phyloP scores from a whole-genome alignment of 2,888 invertebrate genomes.

The Parochlus steinenii region DNA sequence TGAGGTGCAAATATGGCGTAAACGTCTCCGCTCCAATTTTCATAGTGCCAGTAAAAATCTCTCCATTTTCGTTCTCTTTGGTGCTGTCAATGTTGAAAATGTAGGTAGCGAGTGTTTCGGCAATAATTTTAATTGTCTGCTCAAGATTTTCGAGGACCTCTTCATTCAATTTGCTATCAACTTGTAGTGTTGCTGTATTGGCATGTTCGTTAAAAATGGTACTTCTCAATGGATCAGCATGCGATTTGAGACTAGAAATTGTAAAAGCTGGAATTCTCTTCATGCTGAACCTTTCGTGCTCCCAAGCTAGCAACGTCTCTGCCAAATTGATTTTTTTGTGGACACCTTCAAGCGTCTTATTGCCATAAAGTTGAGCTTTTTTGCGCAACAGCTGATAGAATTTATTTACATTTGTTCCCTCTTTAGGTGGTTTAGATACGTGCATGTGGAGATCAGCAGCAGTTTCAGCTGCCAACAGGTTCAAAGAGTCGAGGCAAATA shows the following conservation, averaged over 20 bases:
- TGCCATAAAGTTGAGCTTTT: constrained; percentile 33
- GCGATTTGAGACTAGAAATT: constrained; percentile 50
- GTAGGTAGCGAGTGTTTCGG: constrained; percentile 69
- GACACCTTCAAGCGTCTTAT: constrained; percentile 43
- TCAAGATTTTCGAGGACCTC: constrained; percentile 16
- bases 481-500: constrained; percentile 74
- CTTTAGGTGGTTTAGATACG: constrained; percentile 88
- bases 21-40: constrained; percentile 63
- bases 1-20: constrained; percentile 56
- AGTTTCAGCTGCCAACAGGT: constrained; percentile 40
- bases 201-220: constrained; percentile 24
- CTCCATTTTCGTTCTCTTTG: constrained; percentile 29
- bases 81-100: constrained; percentile 60
- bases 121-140: constrained; percentile 53
- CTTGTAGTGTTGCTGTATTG: not conserved
- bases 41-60: constrained; percentile 56
- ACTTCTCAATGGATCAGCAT: constrained; percentile 23
- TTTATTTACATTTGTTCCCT: constrained; percentile 56
- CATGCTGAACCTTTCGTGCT: constrained; percentile 92
- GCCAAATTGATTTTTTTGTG: constrained; percentile 97
- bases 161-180: constrained; percentile 1
- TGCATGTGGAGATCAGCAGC: constrained; percentile 53
- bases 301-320: constrained; percentile 85
- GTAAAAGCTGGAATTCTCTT: constrained; percentile 83
- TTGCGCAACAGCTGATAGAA: constrained; percentile 47